A percentile compares a stretch with the other conserved stretches of the same genome.
Evolutionary conservation across 2,888 invertebrate species (phyloP).

Genomic region (Metopia argyrocephala): DNA sequence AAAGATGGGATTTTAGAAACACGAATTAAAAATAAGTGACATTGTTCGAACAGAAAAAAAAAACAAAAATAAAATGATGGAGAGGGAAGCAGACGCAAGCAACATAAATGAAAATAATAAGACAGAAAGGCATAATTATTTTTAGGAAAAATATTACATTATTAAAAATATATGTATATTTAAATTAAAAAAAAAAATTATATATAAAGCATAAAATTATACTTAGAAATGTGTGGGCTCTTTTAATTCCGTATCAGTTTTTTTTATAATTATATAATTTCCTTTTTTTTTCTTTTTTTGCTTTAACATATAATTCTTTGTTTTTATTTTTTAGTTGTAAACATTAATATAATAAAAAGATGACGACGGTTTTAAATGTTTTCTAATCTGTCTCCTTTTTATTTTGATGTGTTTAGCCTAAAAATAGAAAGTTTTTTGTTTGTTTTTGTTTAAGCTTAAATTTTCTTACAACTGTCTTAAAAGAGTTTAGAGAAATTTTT

Average conservation of each 20-base stretch:
- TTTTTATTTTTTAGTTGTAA: conserved; percentile 31
- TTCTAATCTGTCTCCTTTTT: conserved; percentile 22
- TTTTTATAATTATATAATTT: conserved; percentile 48
- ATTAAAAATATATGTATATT: conserved; percentile 53
- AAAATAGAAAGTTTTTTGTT: conserved; percentile 37
- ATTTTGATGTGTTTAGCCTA: conserved; percentile 44
- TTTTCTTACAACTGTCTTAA: conserved; percentile 46
- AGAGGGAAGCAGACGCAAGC: conserved; percentile 33
- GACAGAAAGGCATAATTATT: conserved; percentile 41
- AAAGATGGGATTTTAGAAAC: conserved; percentile 37
- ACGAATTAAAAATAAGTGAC: not conserved
- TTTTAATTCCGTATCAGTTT: conserved; percentile 58
- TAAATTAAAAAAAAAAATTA: conserved; percentile 54
- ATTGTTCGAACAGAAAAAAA: conserved; percentile 21
- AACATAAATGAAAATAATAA: conserved; percentile 30
- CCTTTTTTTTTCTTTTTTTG: conserved; percentile 30
- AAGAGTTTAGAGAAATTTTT: conserved; percentile 33
- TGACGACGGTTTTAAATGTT: conserved; percentile 26
- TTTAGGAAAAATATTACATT: conserved; percentile 52
- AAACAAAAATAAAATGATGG: not conserved
- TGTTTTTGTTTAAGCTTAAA: conserved; percentile 37
- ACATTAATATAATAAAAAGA: conserved; percentile 46
- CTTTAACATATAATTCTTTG: conserved; percentile 56
- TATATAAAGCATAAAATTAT: conserved; percentile 60
- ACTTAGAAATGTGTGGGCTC: conserved; percentile 56